Base-by-base conservation (phyloP, 2,113 vertebrate genomes). In the Capreolus pygargus region DNA sequence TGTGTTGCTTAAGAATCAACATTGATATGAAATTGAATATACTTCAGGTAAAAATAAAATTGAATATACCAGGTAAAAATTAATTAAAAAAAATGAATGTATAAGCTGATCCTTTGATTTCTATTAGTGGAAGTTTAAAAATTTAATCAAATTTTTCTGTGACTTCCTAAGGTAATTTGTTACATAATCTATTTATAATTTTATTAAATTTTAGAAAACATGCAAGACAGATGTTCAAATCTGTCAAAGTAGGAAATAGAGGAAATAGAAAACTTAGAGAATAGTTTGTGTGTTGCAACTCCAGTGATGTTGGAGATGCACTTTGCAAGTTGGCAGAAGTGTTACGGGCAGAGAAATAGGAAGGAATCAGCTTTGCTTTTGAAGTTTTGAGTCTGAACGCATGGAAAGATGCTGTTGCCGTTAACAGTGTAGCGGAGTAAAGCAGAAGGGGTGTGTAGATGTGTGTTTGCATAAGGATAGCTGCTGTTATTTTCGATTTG, bases 361-460 rank as follows among this genome's bases (percentile, higher is more conserved):
- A 91, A 93, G 39, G 87, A 70, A 87, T 78, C 90, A 92, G 28
- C 58, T 45, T 89, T 85, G 54, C 5, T 57, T 94, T 94, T 92
- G n/a, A 47, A 55, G 11, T 92, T 97, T 81, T 39, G 43, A 93
- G 27, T 57, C 16, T 84, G 47, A 84, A 83, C 12, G 6, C 30
- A 9, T 43, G 21, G 36, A 83, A 83, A 61, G 54, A 81, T 57
- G 28, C 33, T 86, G 39, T 25, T 90, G 52, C 27, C 54, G 50
- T 93, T 95, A 82, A 76, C 67, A 89, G 27, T 57, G 30, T 58
- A 58, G 36, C 82, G 36, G 9, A 60, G 21, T 27, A 61, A 78
- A 55, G 82, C 79, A 39, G 33, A 39, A 27, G 83, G 7, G 6
- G 10, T 4, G 16, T 21, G n/a, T 4, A 23, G 43, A 11, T 84